Base-by-base conservation (phyloP, 1,140 invertebrate species). In the Lordiphosa stackelbergi region DNA sequence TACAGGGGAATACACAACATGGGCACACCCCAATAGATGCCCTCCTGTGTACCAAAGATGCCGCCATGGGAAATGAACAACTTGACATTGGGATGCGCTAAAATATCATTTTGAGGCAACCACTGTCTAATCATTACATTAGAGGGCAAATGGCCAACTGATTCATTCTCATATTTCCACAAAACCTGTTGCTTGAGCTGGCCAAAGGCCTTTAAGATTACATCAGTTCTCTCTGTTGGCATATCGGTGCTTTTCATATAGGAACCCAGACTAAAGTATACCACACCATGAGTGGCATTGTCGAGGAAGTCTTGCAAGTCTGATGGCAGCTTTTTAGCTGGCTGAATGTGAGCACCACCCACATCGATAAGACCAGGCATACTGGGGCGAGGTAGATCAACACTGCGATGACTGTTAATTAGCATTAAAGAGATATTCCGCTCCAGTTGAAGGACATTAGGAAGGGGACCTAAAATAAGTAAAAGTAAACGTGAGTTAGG, bases 1-100 rank as follows among this genome's bases (percentile, higher is more conserved):
- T 90, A 92, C 40, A 93, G n/a, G n/a, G 88, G 93, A 60, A 93
- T 88, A 8, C 91, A 92, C 6, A 93, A 74, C 36, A 93, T 89
- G 5, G 93, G 92, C 10, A 92, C 90, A 35, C 91, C 92, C 73
- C 92, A 89, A 75, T 90, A 91, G 4, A 92, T 88, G 12, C 91
- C 90, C 75, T 93, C 93, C 73, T 92, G 90, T n/a, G 91, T 90
- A 45, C 92, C 91, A 64, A 92, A 90, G 35, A 93, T 73, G 19
- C 93, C 93, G 13, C 92, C 92, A 62, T 93, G 92, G 1, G 91
- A 91, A 49, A 93, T 89, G 65, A 94, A 93, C 2, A 90, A 70
- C 53, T 88, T 89, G 8, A 91, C 86, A 65, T 90, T 90, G 3
- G 88, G 89, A 85, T 91, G 90, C 2, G 89, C 90, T 49, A 88